These are phyloP conservation scores for Galbula dea DNA, from an alignment of 2,113 vertebrate species.

Conservation along the genomic window DNA sequence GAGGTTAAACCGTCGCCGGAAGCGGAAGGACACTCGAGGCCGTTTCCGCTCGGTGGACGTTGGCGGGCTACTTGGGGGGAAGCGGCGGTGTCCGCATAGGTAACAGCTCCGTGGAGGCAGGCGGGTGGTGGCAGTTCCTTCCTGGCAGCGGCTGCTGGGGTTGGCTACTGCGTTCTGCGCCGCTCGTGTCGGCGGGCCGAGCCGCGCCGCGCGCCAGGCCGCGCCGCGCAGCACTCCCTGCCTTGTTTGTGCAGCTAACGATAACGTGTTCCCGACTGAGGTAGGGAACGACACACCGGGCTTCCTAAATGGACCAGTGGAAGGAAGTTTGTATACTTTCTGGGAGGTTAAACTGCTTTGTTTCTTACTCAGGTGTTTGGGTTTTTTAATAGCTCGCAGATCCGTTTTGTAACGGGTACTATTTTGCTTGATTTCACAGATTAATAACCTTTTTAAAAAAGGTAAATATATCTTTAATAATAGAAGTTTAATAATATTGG, in stretches of 20 bases:
- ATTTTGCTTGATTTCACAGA: too few relatives aligned
- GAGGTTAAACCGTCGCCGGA: background rate
- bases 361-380: background rate
- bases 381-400: too few relatives aligned
- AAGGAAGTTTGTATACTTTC: fast-evolving
- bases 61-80: fast-evolving
- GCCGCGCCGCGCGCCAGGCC: too few relatives aligned
- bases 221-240: background rate
- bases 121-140: background rate
- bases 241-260: fast-evolving
- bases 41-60: fast-evolving
- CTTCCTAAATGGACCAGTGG: fast-evolving
- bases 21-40: fast-evolving
- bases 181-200: too few relatives aligned
- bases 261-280: fast-evolving
- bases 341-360: fast-evolving
- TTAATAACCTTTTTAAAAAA: too few relatives aligned
- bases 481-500: too few relatives aligned
- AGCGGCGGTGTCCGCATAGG: fast-evolving
- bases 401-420: background rate
- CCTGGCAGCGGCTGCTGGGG: too few relatives aligned
- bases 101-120: fast-evolving
- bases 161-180: background rate
- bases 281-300: background rate
- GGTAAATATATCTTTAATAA: background rate